Evolutionary conservation across 2,113 vertebrate genomes (phyloP), one percentile per base, ranked within the genome.

Genomic region (Rhinopithecus roxellana): DNA sequence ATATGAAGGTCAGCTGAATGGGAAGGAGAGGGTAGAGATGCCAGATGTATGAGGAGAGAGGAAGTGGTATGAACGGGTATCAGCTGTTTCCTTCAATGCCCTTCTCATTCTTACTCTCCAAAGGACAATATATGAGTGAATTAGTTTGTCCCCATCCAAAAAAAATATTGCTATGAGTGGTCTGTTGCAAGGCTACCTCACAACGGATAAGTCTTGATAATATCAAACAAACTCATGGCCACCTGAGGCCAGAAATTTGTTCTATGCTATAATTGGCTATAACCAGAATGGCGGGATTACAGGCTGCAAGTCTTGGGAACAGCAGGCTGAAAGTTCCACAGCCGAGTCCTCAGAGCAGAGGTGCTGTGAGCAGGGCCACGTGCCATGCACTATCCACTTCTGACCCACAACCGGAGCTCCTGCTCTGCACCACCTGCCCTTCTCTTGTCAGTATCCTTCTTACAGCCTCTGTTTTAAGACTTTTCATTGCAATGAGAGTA

Each of bases 121-220:
- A 50, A 13, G 72, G 20, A 5, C 7, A 40, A 35, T 8, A 40
- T 6, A 20, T 3, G 10, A 85, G 55, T 25, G 23, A 61, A 1
- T n/a, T 23, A 61, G 20, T 14, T 38, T 14, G 35, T 48, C 40
- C 25, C 27, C 55, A 32, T 32, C 25, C 9, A 20, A 79, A 22
- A n/a, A 0, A 1, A 70, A 43, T 8, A 5, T 2, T 16, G 6
- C 48, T 61, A 6, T 25, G 72, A 43, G 25, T 1, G 40, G 30
- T 38, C 35, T 38, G 7, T 27, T 61, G 30, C 5, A 43, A 67
- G 20, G 7, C 16, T 59, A 38, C 8, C 43, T 72, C 75, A 55
- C 17, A 59, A 72, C 1, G 12, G 35, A 45, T 32, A 45, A 5
- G 0, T 79, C 32, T 45, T 30, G 20, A 69, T 20, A 45, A 27